Conservation (phyloP, 2,888 invertebrate genomes). For the Drosophila bunnanda region DNA sequence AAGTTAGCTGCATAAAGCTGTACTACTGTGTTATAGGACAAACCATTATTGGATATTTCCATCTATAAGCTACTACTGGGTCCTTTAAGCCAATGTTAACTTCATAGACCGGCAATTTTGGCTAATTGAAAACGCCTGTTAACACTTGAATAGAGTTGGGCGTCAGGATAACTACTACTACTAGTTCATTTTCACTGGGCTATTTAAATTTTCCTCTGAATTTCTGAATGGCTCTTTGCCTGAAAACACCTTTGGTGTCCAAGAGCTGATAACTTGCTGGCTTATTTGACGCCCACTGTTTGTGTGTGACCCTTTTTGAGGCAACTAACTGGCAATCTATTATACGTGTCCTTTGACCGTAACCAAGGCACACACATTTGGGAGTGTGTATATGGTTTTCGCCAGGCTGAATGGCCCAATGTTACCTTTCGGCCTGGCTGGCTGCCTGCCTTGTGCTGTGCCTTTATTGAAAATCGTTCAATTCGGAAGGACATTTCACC, state of each 20-base stretch:
- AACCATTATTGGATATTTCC: not conserved
- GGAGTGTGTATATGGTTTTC: conserved; percentile 13
- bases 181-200: conserved; percentile 18
- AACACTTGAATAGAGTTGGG: conserved; percentile 54
- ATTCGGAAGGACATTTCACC: conserved; percentile 39
- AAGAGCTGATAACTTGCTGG: conserved; percentile 47
- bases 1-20: conserved; percentile 12
- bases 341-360: conserved; percentile 77
- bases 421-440: conserved; percentile 66
- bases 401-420: conserved; percentile 61
- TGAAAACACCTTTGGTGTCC: conserved; percentile 28
- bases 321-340: conserved; percentile 68
- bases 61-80: not conserved
- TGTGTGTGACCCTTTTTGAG: conserved; percentile 44
- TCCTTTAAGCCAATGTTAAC: not conserved
- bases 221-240: conserved; percentile 3
- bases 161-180: conserved; percentile 18
- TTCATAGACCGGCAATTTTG: conserved; percentile 3
- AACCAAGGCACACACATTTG: conserved; percentile 51
- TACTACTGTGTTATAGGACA: conserved; percentile 28
- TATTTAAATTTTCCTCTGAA: conserved; percentile 33
- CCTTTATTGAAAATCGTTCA: conserved; percentile 72
- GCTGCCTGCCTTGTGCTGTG: conserved; percentile 48
- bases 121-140: conserved; percentile 74
- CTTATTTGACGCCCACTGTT: conserved; percentile 36